Conservation (phyloP, 2,113 vertebrate species). For the Hirundichthys speculiger region DNA sequence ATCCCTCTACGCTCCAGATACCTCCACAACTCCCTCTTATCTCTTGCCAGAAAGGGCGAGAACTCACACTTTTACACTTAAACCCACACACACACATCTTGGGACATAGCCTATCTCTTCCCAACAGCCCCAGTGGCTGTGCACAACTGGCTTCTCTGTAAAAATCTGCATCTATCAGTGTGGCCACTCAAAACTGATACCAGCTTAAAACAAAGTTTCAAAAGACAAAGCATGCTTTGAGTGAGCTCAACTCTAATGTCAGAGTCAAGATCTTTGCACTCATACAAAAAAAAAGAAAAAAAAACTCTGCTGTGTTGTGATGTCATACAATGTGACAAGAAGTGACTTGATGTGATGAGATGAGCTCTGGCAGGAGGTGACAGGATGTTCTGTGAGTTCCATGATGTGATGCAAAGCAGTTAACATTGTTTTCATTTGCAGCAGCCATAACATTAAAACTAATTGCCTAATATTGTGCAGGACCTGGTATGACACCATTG, state of each 20-base stretch:
- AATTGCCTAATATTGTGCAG: too few species aligned
- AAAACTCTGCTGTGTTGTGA: constrained; percentile 11
- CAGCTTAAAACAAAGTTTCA: constrained; percentile 30
- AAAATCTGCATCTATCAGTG: constrained; percentile 12
- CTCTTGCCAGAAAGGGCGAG: constrained; percentile 26
- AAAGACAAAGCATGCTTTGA: constrained; percentile 3
- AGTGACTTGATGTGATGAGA: constrained; percentile 29
- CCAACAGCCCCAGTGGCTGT: constrained; percentile 37
- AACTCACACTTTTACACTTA: constrained; percentile 16
- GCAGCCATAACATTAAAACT: background rate
- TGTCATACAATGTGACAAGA: constrained; percentile 15
- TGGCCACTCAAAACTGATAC: constrained; percentile 24
- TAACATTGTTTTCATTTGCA: constrained; percentile 12
- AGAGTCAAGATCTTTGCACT: background rate
- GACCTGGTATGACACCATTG: too few species aligned
- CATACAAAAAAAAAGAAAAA: background rate
- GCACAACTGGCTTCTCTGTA: constrained; percentile 29
- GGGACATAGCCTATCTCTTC: constrained; percentile 39
- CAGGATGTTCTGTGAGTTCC: constrained; percentile 12
- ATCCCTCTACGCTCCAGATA: constrained; percentile 34
- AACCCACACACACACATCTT: constrained; percentile 3
- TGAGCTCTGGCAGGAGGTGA: constrained; percentile 1
- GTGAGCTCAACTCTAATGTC: background rate
- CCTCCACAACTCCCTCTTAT: constrained; percentile 34
- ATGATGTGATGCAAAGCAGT: constrained; percentile 10